Base-by-base conservation (phyloP, 1,140 invertebrate species). In the Zaprionus kolodkinae region DNA sequence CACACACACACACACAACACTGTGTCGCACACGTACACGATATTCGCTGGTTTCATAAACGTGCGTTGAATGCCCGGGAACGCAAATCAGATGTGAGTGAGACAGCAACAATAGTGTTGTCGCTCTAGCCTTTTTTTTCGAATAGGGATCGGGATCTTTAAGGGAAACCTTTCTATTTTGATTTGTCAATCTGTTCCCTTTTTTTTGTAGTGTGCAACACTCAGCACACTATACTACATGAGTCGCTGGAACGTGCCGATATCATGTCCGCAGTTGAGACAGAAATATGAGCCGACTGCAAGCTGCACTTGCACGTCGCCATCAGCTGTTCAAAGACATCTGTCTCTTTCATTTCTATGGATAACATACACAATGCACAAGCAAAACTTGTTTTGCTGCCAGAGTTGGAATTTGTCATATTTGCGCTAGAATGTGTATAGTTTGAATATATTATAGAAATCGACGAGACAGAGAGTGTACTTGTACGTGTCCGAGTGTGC, bases 371-470 rank as follows among this genome's bases (percentile, higher is more conserved):
- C 6, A n/a, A 17, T 3, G 9, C 7, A 9, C 7, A n/a, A n/a
- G 40, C 15, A 15, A 7, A 45, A 45, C 40, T 15, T 15, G 40
- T 45, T 45, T 15, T 45, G n/a, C 40, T 45, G 2, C n/a, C 40
- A 15, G 40, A 15, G 40, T 45, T 45, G 40, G 38, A n/a, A 45
- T 5, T 45, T 45, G n/a, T 45, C n/a, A 40, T n/a, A n/a, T 40
- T 40, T 40, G 38, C 38, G n/a, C 6, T 40, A 45, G n/a, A n/a
- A 15, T 15, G 40, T 87, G 71, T 72, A 87, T 78, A 76, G n/a
- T 45, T 56, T 87, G 71, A 68, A 87, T 78, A 76, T 78, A 78
- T 75, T 60, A 68, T 68, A 25, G n/a, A 68, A 40, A 68, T 60
- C 35, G 35, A 72, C 48, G 15, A 66, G 45, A 35, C 40, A 15